These are phyloP conservation scores for Pteromalus puparum DNA, from an alignment of 1,140 invertebrate genomes.

Conservation along the genomic window DNA sequence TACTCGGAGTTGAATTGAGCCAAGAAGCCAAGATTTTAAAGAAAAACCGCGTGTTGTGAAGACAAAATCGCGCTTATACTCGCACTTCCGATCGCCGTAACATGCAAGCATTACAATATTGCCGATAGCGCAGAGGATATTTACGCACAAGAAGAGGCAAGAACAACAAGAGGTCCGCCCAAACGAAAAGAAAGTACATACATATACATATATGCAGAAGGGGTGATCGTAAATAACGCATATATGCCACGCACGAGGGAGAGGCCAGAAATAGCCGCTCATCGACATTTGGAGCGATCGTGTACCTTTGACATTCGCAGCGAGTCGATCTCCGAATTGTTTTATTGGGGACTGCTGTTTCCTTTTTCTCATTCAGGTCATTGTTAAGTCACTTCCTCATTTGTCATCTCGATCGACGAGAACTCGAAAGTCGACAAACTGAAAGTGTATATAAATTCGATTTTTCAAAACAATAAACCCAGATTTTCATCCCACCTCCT, in stretches of 20 bases:
- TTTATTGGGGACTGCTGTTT: not conserved
- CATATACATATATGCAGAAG: no score
- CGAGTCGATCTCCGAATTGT: not conserved
- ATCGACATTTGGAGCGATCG: slow-evolving; percentile 64
- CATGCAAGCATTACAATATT: no score
- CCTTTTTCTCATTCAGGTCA: not conserved
- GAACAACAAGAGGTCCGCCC: no score
- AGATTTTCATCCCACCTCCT: no score
- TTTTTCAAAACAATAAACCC: no score
- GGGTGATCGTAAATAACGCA: not conserved
- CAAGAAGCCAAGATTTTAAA: no score
- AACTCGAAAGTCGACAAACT: no score
- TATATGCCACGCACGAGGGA: not conserved
- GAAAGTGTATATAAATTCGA: no score
- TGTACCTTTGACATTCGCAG: not conserved
- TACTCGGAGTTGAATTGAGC: no score
- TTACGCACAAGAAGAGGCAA: not conserved
- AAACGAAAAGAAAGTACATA: not conserved
- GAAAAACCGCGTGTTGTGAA: not conserved
- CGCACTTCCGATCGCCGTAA: not conserved
- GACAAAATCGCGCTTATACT: not conserved
- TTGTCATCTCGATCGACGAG: not conserved
- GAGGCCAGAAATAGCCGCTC: slow-evolving; percentile 65
- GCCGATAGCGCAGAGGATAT: not conserved
- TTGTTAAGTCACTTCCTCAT: not conserved